phyloP scores from a whole-genome alignment of 2,888 invertebrate genomes.

The Parasteatoda lunata region DNA sequence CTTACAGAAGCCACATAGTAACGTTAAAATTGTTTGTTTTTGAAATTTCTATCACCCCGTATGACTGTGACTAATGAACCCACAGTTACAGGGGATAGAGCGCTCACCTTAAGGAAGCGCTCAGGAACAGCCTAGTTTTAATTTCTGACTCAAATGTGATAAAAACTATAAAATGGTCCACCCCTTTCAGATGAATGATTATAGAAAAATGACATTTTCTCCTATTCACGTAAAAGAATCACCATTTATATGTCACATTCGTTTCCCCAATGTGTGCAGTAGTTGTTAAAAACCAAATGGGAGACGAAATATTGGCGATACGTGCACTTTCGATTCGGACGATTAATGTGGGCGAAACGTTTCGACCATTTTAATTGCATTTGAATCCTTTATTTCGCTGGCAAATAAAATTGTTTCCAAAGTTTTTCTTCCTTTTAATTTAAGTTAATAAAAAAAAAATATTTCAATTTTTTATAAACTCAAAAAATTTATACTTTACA shows the following conservation, averaged over 20 bases:
- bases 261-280: background rate
- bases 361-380: conserved; percentile 23
- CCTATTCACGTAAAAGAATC: background rate
- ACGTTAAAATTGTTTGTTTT: too few relatives aligned
- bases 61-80: too few relatives aligned
- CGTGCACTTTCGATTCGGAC: too few relatives aligned
- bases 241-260: background rate
- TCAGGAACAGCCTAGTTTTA: too few relatives aligned
- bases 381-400: background rate
- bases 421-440: background rate
- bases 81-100: too few relatives aligned
- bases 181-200: background rate
- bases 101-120: too few relatives aligned
- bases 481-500: too few relatives aligned
- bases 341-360: background rate
- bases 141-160: too few relatives aligned
- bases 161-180: background rate
- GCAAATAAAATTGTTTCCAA: conserved; percentile 13
- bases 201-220: background rate
- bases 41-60: too few relatives aligned
- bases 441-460: too few relatives aligned
- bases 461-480: too few relatives aligned
- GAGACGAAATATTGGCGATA: background rate
- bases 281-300: background rate
- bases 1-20: too few relatives aligned